A percentile compares a stretch with the other conserved stretches of the same genome.
Conservation (phyloP, 2,888 invertebrate genomes). For the Tetragonula carbonaria region DNA sequence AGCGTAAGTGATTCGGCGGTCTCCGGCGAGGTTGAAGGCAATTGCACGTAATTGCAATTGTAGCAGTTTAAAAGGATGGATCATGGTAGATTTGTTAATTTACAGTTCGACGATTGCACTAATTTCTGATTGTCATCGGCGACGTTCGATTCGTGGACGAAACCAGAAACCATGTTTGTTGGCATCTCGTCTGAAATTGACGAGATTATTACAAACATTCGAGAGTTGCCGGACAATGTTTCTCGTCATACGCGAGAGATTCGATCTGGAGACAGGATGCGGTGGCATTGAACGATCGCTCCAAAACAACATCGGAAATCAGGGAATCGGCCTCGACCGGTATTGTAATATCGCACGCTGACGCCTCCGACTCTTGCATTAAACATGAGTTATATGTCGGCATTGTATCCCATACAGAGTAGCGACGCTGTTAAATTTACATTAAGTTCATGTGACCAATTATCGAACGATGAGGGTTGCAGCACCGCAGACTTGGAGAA, state of each 20-base stretch:
- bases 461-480: slow-evolving; percentile 65
- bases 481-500: slow-evolving; percentile 1
- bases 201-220: neutral
- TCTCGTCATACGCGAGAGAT: neutral
- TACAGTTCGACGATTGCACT: too few species aligned
- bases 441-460: slow-evolving; percentile 74
- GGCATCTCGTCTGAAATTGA: too few species aligned
- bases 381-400: slow-evolving; percentile 72
- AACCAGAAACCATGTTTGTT: neutral
- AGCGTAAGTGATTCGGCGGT: neutral
- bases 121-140: neutral
- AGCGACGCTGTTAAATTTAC: slow-evolving; percentile 72
- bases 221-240: slow-evolving; percentile 7
- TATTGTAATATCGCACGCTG: slow-evolving; percentile 66
- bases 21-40: neutral
- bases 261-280: slow-evolving; percentile 41
- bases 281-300: slow-evolving; percentile 39
- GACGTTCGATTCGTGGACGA: neutral
- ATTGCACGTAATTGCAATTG: neutral
- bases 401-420: slow-evolving; percentile 69
- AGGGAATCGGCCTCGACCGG: slow-evolving; percentile 51
- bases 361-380: slow-evolving; percentile 67
- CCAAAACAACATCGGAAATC: slow-evolving; percentile 59
- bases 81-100: neutral
- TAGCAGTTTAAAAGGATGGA: neutral